phyloP scores from a whole-genome alignment of 2,797 vertebrate species.

The Pteronotus mesoamericanus region DNA sequence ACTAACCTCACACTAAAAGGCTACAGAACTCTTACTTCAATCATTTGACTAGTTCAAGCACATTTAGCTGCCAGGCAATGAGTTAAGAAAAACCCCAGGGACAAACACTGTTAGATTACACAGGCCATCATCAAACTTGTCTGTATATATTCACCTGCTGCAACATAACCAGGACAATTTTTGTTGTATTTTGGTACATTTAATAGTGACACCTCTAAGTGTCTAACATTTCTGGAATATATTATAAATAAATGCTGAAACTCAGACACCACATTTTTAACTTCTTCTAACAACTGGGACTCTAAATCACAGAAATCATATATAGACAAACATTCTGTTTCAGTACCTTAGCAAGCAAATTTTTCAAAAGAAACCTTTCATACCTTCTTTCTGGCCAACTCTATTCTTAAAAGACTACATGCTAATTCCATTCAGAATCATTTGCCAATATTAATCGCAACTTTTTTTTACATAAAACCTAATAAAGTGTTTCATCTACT shows the following conservation, averaged over 20 bases:
- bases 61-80: not conserved
- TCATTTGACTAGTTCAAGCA: not conserved
- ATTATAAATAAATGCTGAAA: slow-evolving; percentile 17
- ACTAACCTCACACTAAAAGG: not conserved
- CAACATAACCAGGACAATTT: not conserved
- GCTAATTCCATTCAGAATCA: slow-evolving; percentile 1
- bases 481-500: not conserved
- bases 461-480: not conserved
- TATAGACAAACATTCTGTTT: slow-evolving; percentile 12
- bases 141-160: not conserved
- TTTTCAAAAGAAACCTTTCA: not conserved
- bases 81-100: not conserved
- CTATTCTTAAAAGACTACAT: not conserved
- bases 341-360: slow-evolving; percentile 23
- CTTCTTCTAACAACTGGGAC: slow-evolving; percentile 9
- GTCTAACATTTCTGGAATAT: slow-evolving; percentile 4
- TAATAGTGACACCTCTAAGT: not conserved
- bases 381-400: not conserved
- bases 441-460: slow-evolving; percentile 13
- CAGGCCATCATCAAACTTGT: not conserved
- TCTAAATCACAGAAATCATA: not conserved
- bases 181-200: not conserved
- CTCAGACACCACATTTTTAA: not conserved
- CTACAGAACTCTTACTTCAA: not conserved
- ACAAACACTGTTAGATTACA: not conserved